A percentile compares a stretch with the other conserved stretches of the same genome.
Conservation (phyloP, 2,797 vertebrate genomes). For the Sebastes alutus region DNA sequence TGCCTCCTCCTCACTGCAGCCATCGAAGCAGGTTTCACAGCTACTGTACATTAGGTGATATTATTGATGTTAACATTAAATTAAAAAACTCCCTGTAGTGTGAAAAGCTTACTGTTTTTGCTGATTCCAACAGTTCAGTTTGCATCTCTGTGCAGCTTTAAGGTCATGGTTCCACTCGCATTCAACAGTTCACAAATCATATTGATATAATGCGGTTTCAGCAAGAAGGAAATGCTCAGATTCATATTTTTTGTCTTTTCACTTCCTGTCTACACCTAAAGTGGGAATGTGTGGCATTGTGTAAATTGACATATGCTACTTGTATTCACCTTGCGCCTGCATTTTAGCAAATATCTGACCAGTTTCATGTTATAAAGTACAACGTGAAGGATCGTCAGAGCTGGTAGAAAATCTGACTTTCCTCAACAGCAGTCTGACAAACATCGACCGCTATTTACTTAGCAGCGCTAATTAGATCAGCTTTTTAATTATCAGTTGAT, state of each 20-base stretch:
- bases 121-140: not conserved
- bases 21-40: slow-evolving; percentile 1
- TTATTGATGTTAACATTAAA: not conserved
- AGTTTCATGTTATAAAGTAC: not conserved
- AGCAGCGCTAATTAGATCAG: not conserved
- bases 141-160: not conserved
- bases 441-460: not conserved
- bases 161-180: not conserved
- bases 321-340: not conserved
- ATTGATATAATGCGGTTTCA: not conserved
- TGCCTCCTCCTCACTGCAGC: slow-evolving; percentile 3
- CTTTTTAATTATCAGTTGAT: not conserved
- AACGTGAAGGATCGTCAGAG: not conserved
- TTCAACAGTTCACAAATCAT: not conserved
- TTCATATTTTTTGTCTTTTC: not conserved
- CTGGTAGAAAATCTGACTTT: not conserved
- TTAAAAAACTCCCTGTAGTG: not conserved
- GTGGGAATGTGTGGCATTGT: not conserved
- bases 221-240: too few relatives aligned
- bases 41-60: not conserved
- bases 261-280: not conserved
- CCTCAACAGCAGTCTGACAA: not conserved
- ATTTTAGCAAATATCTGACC: not conserved
- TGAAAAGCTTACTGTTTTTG: not conserved
- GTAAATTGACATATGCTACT: not conserved